These are phyloP conservation scores for Mohoua ochrocephala DNA, from an alignment of 2,113 vertebrate genomes.

Conservation along the genomic window DNA sequence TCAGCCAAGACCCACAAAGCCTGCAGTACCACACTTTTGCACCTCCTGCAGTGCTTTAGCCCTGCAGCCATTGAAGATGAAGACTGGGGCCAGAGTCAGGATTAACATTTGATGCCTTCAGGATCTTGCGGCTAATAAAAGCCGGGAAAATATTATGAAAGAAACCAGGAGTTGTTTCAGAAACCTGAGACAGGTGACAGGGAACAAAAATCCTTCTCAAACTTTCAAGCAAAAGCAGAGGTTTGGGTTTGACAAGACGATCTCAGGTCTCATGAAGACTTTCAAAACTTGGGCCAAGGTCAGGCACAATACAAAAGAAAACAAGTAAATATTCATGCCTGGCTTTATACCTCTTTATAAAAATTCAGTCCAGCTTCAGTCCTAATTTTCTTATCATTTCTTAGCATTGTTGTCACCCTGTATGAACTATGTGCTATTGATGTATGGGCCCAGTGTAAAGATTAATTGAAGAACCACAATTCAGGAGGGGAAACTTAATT, in stretches of 20 bases:
- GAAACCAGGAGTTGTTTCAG: neutral
- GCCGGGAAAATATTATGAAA: neutral
- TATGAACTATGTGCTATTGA: neutral
- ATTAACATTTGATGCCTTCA: neutral
- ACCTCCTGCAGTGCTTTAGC: neutral
- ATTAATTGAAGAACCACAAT: constrained; percentile 22
- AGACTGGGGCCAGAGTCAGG: neutral
- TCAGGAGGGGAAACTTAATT: neutral
- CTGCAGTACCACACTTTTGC: neutral
- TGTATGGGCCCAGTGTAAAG: neutral
- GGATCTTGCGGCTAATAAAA: neutral
- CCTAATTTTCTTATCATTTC: neutral
- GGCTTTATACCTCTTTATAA: neutral
- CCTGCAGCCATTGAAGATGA: neutral
- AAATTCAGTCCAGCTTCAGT: neutral
- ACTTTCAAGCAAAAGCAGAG: neutral
- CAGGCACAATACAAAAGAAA: neutral
- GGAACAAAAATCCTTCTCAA: neutral
- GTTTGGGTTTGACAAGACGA: neutral
- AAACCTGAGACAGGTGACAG: neutral
- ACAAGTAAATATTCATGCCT: neutral
- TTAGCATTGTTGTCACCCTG: neutral
- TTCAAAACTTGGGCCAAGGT: neutral
- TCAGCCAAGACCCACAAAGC: neutral
- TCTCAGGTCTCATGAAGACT: neutral